Base-by-base conservation (phyloP, 2,888 invertebrate species). In the Baronia brevicornis region DNA sequence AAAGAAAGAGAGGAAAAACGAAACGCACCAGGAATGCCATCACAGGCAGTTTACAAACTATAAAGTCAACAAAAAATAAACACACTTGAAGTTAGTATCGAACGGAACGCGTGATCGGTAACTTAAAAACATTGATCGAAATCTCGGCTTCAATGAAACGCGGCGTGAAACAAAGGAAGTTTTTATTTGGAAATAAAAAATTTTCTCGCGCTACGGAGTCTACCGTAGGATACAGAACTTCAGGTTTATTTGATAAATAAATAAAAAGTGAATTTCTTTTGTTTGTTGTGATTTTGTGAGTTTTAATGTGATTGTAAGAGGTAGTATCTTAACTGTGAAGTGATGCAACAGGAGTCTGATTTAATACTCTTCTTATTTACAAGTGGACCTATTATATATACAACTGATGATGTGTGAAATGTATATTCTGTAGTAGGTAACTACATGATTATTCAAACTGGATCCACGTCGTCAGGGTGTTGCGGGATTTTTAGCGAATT, bases 31-130 rank as follows among this genome's bases (percentile, higher is more conserved):
- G n/a, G n/a, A n/a, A n/a, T n/a, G n/a, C n/a, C n/a, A n/a, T n/a
- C n/a, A n/a, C n/a, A n/a, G n/a, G n/a, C n/a, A n/a, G n/a, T n/a
- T n/a, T n/a, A n/a, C n/a, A n/a, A n/a, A n/a, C 13, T 21, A 43
- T 37, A 36, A 27, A 12, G 9, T 5, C 8, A 18, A 12, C 4
- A 5, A 17, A n/a, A n/a, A 17, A 20, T 8, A 6, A 9, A 34
- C 28, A 31, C 34, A 28, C 29, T 13, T 19, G 41, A 41, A 40
- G 46, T 24, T 38, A 48, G 43, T 4, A 24, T 20, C 58, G 58
- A 62, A 70, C 55, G 52, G 46, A 38, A 58, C 48, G 55, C 77
- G 74, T 77, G 78, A 69, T 67, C 58, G 49, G 77, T 67, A 75
- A 69, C 45, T 50, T 41, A 64, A 72, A 31, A 36, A 12, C 10